Base-by-base conservation (phyloP, 2,113 vertebrate genomes). In the Copsychus sechellarum region DNA sequence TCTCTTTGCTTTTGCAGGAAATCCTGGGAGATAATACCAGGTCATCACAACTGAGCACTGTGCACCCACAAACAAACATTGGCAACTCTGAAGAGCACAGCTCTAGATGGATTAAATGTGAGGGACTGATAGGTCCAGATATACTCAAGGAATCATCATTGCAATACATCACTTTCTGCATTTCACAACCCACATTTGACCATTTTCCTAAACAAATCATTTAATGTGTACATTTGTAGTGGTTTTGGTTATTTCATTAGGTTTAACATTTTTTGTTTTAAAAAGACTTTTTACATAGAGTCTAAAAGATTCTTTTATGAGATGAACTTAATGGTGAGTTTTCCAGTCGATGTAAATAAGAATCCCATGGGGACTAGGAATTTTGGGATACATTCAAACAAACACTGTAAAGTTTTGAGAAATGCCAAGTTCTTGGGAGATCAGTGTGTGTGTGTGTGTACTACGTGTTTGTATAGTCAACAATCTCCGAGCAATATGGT, bases 401-500 rank as follows among this genome's bases (percentile, higher is more conserved):
- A 95, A 90, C 82, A 87, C 47, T 92, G 84, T 47, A 83, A 94
- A 88, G 51, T 94, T 78, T 72, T 82, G 62, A 94, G 80, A 74
- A 94, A 94, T 70, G 89, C 93, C 94, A 94, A 85, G 33, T 83
- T 96, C 81, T 90, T 62, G 25, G 62, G 81, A 96, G 95, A 96
- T 77, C 1, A 5, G 53, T 1, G 81, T 38, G 86, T 90, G 82
- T 69, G 90, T 74, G 91, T 86, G 86, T 15, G 6, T 83, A 78
- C 45, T 91, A 25, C 7, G 6, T 88, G 89, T 95, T 97, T 97
- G 92, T 96, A 94, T 95, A 96, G 81, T 83, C 89, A 80, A 95
- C 96, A 97, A 92, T 97, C 97, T 97, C 93, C 9, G 5, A 96
- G 96, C 96, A 98, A 97, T 96, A 96, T 96, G 97, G 86, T 97